These are phyloP conservation scores for Glaucomys volans DNA, from an alignment of 2,113 vertebrate species.

Conservation along the genomic window DNA sequence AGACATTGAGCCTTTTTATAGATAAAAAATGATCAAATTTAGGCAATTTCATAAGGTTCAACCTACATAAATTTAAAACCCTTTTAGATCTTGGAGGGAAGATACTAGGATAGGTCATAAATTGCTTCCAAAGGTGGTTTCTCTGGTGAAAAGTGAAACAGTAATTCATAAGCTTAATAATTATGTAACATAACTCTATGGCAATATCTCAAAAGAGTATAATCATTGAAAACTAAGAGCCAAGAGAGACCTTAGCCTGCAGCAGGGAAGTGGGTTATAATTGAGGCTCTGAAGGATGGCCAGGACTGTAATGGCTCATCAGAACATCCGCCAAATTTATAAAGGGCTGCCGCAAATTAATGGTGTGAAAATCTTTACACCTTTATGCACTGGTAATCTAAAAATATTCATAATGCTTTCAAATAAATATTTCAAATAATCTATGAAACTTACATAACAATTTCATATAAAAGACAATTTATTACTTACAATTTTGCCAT, in stretches of 20 bases:
- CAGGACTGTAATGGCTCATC: background rate
- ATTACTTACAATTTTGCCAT: background rate
- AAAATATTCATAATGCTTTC: background rate
- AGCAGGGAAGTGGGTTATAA: background rate
- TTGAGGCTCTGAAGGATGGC: background rate
- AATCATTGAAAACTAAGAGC: background rate
- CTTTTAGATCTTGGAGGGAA: background rate
- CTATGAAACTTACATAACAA: background rate
- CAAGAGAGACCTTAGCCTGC: background rate
- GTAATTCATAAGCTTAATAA: conserved; percentile 9
- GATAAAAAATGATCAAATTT: background rate
- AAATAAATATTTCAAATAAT: conserved; percentile 23
- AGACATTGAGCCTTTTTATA: background rate
- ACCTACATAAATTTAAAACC: background rate
- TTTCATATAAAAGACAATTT: background rate
- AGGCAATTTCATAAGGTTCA: background rate
- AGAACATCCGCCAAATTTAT: background rate
- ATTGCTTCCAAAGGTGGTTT: background rate
- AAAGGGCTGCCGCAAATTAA: background rate
- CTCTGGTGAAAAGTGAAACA: background rate
- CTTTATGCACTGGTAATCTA: background rate
- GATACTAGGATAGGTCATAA: background rate
- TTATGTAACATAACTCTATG: background rate
- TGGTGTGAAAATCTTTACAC: background rate
- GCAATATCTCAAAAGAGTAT: background rate